Evolutionary conservation across 2,888 invertebrate species (phyloP).

Genomic region (Mesorhabditis spiculigera): DNA sequence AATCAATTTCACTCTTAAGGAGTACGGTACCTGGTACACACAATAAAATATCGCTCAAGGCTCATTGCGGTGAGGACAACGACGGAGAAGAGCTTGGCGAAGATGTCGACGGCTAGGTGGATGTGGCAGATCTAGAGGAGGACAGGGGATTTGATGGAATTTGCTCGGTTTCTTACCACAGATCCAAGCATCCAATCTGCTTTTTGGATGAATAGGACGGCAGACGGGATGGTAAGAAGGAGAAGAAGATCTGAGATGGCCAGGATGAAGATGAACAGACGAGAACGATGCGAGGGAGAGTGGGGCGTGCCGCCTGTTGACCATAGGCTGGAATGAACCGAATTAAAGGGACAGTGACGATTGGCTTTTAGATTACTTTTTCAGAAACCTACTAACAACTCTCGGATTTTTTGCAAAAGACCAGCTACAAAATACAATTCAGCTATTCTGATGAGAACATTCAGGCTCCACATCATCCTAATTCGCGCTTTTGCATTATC

Average conservation of each 20-base stretch:
- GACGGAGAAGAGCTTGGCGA: slow-evolving; percentile 48
- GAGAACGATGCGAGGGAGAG: slow-evolving; percentile 37
- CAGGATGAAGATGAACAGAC: slow-evolving; percentile 46
- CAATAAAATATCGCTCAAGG: slow-evolving; percentile 48
- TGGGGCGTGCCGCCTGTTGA: background rate
- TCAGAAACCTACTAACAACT: too few species aligned
- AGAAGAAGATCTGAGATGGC: slow-evolving; percentile 45
- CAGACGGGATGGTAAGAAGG: slow-evolving; percentile 44
- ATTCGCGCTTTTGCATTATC: too few species aligned
- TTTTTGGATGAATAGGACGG: slow-evolving; percentile 38
- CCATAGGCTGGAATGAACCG: background rate
- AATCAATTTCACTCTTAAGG: background rate
- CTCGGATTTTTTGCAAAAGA: too few species aligned
- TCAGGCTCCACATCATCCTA: too few species aligned
- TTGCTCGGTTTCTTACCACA: slow-evolving; percentile 20
- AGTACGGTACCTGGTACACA: slow-evolving; percentile 38
- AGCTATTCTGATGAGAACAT: too few species aligned
- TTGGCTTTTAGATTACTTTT: background rate
- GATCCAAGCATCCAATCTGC: slow-evolving; percentile 45
- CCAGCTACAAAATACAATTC: too few species aligned
- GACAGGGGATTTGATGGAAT: background rate
- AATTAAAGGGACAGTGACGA: background rate
- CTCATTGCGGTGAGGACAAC: slow-evolving; percentile 47
- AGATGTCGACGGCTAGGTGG: slow-evolving; percentile 40
- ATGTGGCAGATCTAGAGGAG: slow-evolving; percentile 36